Evolutionary conservation across 2,113 vertebrate species (phyloP).

Genomic region (Brachyhypopomus gauderio): DNA sequence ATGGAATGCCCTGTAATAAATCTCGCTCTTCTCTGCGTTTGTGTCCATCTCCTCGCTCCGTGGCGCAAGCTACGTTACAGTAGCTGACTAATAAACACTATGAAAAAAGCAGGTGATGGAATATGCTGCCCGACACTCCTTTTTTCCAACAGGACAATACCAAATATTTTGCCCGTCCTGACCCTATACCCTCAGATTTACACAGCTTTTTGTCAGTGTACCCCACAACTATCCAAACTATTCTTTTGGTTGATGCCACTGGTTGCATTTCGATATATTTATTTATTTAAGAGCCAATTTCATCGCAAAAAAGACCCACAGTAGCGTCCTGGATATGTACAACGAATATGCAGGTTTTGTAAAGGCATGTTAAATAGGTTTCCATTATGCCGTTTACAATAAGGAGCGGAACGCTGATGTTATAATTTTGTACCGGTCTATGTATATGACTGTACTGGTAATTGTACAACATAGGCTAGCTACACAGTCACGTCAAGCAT

Average conservation of each 20-base stretch:
- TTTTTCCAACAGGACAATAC: not conserved
- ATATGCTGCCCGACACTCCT: not conserved
- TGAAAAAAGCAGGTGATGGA: not conserved
- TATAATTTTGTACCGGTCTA: not conserved
- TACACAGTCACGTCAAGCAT: not conserved
- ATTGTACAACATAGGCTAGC: not conserved
- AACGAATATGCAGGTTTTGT: not conserved
- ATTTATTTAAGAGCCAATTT: not conserved
- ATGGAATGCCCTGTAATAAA: too few relatives aligned
- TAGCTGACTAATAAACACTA: not conserved
- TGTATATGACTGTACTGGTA: not conserved
- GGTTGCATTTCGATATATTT: not conserved
- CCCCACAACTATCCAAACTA: not conserved
- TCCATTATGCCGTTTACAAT: not conserved
- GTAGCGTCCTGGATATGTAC: not conserved
- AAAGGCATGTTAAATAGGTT: too few relatives aligned
- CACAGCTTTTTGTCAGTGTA: not conserved
- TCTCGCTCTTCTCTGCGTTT: too few relatives aligned
- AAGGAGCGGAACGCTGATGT: not conserved
- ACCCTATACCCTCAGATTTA: not conserved
- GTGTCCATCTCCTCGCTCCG: too few relatives aligned
- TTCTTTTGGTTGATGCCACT: not conserved
- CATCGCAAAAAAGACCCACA: too few relatives aligned
- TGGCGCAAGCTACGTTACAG: too few relatives aligned
- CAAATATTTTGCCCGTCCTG: not conserved